Percentiles rank a stretch among this genome's conserved stretches.
Conservation (phyloP, 2,113 vertebrate genomes). For the Myocastor coypus region DNA sequence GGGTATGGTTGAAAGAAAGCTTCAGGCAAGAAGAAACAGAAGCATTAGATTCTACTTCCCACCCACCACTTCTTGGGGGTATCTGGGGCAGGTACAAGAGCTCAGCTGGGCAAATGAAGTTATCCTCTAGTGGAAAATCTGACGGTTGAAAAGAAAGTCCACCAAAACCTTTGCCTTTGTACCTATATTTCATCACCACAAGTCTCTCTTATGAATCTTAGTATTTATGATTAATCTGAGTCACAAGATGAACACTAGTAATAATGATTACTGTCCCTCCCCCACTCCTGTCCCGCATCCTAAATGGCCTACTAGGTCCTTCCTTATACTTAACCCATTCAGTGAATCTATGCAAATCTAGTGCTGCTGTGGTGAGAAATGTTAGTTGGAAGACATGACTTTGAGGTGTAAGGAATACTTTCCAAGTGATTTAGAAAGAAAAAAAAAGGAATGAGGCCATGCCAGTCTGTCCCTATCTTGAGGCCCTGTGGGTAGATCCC, state of each 20-base stretch:
- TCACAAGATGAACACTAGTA: constrained; percentile 51
- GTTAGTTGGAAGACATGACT: constrained; percentile 1
- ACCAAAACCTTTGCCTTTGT: background rate
- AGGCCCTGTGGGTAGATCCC: background rate
- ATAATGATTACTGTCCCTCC: background rate
- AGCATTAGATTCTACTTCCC: background rate
- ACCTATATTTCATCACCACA: background rate
- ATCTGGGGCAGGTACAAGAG: background rate
- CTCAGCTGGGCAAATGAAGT: background rate
- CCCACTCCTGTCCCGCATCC: background rate
- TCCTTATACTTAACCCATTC: constrained; percentile 28
- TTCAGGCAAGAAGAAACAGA: constrained; percentile 6
- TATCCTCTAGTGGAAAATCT: background rate
- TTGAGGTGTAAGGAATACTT: background rate
- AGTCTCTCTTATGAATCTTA: constrained; percentile 30
- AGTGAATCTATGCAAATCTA: constrained; percentile 22
- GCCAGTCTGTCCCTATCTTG: background rate
- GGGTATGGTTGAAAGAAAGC: background rate
- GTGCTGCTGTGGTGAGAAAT: background rate
- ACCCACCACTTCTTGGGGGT: background rate
- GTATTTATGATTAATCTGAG: constrained; percentile 62
- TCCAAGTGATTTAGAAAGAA: background rate
- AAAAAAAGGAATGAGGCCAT: background rate
- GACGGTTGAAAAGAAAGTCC: constrained; percentile 39
- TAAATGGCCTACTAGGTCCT: constrained; percentile 9